Evolutionary conservation across 2,113 vertebrate species (phyloP).

Genomic region (Turnix velox): DNA sequence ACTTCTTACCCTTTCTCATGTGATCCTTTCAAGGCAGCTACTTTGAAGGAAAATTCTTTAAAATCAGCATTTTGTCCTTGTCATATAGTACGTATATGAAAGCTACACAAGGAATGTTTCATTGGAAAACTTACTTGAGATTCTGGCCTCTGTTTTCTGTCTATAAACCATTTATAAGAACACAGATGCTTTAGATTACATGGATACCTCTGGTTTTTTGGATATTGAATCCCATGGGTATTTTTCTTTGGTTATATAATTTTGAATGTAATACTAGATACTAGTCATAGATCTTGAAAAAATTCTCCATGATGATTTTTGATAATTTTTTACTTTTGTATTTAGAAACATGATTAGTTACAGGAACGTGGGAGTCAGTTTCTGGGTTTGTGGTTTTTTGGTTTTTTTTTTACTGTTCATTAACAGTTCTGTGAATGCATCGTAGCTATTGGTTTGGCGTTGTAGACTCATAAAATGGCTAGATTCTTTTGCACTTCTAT

Average conservation of each 20-base stretch:
- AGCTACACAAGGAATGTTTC: neutral
- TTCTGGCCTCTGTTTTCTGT: neutral
- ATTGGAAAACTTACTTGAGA: neutral
- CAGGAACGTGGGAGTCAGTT: neutral
- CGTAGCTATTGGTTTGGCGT: neutral
- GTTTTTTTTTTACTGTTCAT: neutral
- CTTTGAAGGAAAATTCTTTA: neutral
- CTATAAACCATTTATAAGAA: neutral
- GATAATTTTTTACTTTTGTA: neutral
- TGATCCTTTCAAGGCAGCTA: neutral
- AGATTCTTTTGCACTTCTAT: neutral
- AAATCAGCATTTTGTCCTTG: neutral
- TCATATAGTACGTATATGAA: neutral
- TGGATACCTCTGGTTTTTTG: neutral
- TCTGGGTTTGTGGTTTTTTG: accelerated
- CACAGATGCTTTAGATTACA: neutral
- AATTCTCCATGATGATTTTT: neutral
- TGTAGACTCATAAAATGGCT: neutral
- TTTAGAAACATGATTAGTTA: neutral
- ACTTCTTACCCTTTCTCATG: neutral
- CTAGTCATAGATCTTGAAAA: neutral
- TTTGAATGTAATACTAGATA: neutral
- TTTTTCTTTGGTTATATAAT: neutral
- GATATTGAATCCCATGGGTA: neutral
- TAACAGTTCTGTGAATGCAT: neutral